Conservation (phyloP, 2,113 vertebrate genomes). For the Falco punctatus region DNA sequence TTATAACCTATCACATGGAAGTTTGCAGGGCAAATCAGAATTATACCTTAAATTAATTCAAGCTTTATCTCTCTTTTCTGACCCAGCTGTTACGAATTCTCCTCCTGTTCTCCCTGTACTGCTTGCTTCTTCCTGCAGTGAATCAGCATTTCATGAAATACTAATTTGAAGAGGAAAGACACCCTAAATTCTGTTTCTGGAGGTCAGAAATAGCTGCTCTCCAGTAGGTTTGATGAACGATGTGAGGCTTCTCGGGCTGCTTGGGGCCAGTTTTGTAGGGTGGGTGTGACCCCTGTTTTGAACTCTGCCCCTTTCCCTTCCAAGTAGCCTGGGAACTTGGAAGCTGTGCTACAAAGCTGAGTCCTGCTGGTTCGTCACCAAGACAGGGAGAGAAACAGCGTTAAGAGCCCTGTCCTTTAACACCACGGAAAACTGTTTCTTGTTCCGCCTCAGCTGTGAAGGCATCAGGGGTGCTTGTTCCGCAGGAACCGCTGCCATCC, state of each 20-base stretch:
- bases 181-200: slow-evolving; percentile 19
- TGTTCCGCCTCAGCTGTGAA: neutral
- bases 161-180: slow-evolving; percentile 55
- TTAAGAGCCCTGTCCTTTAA: neutral
- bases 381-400: neutral
- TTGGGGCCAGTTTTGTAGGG: neutral
- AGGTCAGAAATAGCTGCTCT: slow-evolving; percentile 13
- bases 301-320: neutral
- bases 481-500: rapidly evolving
- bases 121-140: slow-evolving; percentile 49
- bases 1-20: neutral
- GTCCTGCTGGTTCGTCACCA: neutral
- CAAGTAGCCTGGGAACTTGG: neutral
- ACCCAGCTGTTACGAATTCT: slow-evolving; percentile 39
- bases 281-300: neutral
- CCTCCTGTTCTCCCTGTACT: slow-evolving; percentile 35
- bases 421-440: neutral
- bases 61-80: slow-evolving; percentile 50
- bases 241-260: neutral
- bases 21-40: slow-evolving; percentile 34
- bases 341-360: neutral
- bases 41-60: slow-evolving; percentile 46
- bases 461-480: neutral
- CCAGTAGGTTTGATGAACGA: neutral
- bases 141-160: slow-evolving; percentile 64